A percentile compares a stretch with the other conserved stretches of the same genome.
These are phyloP conservation scores for Whitmania pigra DNA, from an alignment of 1,140 invertebrate species.

Conservation along the genomic window DNA sequence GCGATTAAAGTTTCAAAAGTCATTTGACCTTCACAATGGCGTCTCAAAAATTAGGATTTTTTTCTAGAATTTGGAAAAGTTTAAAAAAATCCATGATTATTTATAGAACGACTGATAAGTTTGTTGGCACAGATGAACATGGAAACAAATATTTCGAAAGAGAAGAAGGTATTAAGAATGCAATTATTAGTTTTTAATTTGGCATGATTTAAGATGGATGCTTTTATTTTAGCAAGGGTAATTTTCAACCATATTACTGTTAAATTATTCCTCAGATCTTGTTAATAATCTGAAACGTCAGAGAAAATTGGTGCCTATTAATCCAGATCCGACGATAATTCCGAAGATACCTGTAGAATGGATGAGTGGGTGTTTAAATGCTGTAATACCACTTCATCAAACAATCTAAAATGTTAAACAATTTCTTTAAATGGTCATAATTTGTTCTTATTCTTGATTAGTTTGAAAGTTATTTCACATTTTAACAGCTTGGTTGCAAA, in stretches of 20 bases:
- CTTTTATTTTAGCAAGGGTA: background rate
- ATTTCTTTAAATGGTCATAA: background rate
- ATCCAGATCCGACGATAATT: background rate
- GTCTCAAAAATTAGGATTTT: background rate
- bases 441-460: background rate
- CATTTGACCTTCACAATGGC: background rate
- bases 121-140: background rate
- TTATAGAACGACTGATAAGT: slow-evolving; percentile 3
- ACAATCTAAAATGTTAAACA: background rate
- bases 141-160: slow-evolving; percentile 12
- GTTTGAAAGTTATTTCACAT: background rate
- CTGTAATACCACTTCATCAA: background rate
- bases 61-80: background rate
- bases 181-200: too few species aligned
- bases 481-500: slow-evolving; percentile 9
- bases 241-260: background rate
- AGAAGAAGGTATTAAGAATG: background rate
- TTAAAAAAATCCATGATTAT: slow-evolving; percentile 3
- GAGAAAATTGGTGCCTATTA: slow-evolving; percentile 1
- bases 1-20: background rate
- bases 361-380: background rate
- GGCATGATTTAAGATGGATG: too few species aligned
- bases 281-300: background rate
- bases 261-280: background rate
- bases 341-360: slow-evolving; percentile 1